Percentiles rank a stretch among this genome's conserved stretches.
Evolutionary conservation across 2,888 invertebrate species (phyloP).

Genomic region (Yponomeuta cagnagella): DNA sequence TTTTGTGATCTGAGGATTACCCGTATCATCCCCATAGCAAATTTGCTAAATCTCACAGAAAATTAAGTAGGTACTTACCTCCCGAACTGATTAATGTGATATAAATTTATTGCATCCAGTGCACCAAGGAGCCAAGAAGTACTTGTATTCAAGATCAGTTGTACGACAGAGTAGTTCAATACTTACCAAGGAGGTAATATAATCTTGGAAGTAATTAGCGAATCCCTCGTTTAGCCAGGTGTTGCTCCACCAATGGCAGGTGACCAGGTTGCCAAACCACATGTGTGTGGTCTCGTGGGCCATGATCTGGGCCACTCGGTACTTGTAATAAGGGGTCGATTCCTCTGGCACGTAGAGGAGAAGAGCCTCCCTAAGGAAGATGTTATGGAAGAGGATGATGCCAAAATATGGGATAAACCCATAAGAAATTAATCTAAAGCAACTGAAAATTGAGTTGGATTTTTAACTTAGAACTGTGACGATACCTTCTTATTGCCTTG

Average conservation of each 20-base stretch:
- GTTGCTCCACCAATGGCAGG: conserved; percentile 85
- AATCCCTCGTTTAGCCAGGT: conserved; percentile 84
- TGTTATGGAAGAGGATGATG: background rate
- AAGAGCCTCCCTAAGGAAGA: conserved; percentile 45
- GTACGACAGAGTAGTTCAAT: background rate
- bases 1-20: too few relatives aligned
- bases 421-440: too few relatives aligned
- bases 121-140: too few relatives aligned
- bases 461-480: too few relatives aligned
- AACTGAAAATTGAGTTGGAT: too few relatives aligned
- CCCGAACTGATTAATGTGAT: too few relatives aligned
- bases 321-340: conserved; percentile 65
- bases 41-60: too few relatives aligned
- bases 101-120: too few relatives aligned
- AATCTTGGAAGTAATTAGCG: conserved; percentile 84
- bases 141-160: too few relatives aligned
- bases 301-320: conserved; percentile 74
- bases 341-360: conserved; percentile 63
- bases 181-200: conserved; percentile 55
- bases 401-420: background rate
- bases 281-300: conserved; percentile 90
- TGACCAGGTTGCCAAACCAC: conserved; percentile 89
- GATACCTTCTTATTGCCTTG: too few relatives aligned
- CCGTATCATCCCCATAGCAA: too few relatives aligned
- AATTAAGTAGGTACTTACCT: too few relatives aligned